Evolutionary conservation across 2,113 vertebrate genomes (phyloP).

Genomic region (Prionailurus bengalensis): DNA sequence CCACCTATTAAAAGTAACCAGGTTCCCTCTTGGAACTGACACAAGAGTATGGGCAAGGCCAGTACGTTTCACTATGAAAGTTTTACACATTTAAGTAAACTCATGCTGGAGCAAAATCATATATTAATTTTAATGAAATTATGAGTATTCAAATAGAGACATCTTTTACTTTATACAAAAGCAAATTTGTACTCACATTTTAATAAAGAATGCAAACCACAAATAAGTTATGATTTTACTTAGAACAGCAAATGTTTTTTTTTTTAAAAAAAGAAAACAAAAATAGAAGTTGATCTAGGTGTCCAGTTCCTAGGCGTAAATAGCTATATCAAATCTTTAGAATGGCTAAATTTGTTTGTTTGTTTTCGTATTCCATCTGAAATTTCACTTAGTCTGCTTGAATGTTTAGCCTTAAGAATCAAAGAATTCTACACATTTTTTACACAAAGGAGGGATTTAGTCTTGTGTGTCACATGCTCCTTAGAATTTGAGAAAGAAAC

Average conservation of each 20-base stretch:
- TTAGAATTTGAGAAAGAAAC: slow-evolving; percentile 16
- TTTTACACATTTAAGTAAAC: neutral
- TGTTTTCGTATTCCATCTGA: slow-evolving; percentile 69
- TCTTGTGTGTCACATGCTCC: neutral
- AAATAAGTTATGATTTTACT: slow-evolving; percentile 60
- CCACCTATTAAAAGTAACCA: neutral
- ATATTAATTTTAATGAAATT: slow-evolving; percentile 60
- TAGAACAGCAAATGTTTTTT: slow-evolving; percentile 45
- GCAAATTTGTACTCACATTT: slow-evolving; percentile 44
- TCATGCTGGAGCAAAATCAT: slow-evolving; percentile 41
- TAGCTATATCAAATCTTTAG: neutral
- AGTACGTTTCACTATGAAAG: neutral
- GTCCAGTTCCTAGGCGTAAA: neutral
- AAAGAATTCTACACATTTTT: neutral
- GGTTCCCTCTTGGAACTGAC: neutral
- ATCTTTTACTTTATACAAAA: slow-evolving; percentile 48
- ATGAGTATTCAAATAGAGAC: slow-evolving; percentile 52
- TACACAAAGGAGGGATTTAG: neutral
- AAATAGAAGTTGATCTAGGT: slow-evolving; percentile 26
- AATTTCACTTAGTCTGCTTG: neutral
- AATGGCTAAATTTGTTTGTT: slow-evolving; percentile 19
- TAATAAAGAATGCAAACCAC: slow-evolving; percentile 55
- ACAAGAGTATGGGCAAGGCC: neutral
- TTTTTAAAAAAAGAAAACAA: neutral
- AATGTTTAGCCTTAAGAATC: neutral